Base-by-base conservation (phyloP, 2,888 invertebrate species). In the Hydroisotoma schaefferi region DNA sequence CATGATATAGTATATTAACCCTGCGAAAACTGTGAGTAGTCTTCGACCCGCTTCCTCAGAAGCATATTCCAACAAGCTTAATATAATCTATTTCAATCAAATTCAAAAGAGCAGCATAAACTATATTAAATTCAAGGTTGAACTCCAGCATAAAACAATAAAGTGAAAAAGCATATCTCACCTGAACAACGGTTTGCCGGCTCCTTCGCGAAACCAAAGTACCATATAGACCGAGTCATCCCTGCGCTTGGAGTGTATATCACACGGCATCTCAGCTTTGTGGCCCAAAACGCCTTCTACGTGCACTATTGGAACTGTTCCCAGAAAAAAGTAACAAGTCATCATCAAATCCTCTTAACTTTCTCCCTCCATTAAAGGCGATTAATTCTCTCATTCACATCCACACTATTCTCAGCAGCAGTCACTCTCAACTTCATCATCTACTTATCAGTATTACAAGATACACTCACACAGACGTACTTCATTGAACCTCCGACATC, bases 201-300 rank as follows among this genome's bases (percentile, higher is more conserved):
- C 87, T 40, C 86, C 84, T 76, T 89, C 90, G 75, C 88, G 88
- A 79, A 90, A 91, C 91, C 91, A 55, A 29, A 91, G 82, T 70
- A 91, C 90, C 89, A 90, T 89, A 74, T 86, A 87, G 56, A 90
- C 89, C 26, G 86, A 85, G 78, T 90, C 90, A 74, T 88, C 85
- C 56, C 85, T 81, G 74, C 87, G 85, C 68, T 84, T 81, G 8
- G 91, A 86, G 72, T 85, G 84, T 70, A 93, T 90, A 79, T 92
- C 89, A 77, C 93, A 93, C 12, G 92, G 92, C 55, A 93, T 80
- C 66, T 87, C 85, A 22, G 88, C 88, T 76, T 88, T 88, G 76
- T 87, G 86, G 27, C 87, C 88, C 68, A 88, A 79, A 4, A 91
- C 90, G 26, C 90, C 91, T 76, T 87, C 85, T 63, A 90, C 87